Evolutionary conservation across 2,888 invertebrate genomes (phyloP), one percentile per base, ranked within the genome.

Genomic region (Cloeon dipterum): DNA sequence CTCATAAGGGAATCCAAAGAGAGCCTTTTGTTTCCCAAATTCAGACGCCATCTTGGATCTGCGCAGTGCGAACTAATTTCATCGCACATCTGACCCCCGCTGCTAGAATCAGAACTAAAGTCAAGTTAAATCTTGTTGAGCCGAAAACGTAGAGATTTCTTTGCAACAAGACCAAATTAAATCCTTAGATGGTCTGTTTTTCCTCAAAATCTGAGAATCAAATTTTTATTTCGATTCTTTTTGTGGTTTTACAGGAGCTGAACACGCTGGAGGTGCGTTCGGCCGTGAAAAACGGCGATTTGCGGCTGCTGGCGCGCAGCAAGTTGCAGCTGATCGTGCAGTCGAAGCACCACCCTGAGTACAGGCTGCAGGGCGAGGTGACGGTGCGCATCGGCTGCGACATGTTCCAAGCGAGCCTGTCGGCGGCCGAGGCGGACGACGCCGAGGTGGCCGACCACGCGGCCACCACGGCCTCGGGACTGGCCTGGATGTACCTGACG

Each of bases 221-320:
- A 10, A 23, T 23, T 23, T 23, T 10, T 23, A n/a, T 10, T n/a
- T 23, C n/a, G 8, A n/a, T n/a, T n/a, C n/a, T n/a, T n/a, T n/a
- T n/a, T n/a, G n/a, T n/a, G n/a, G n/a, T n/a, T n/a, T n/a, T 59
- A 21, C 52, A 69, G 68, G 79, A 82, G 48, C 53, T 79, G 33
- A 85, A 83, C 52, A 61, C 75, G 8, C 61, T 83, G 17, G 82
- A 85, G 58, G 65, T 83, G 0, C 71, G 77, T 1, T 76, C 81
- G 0, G 74, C 79, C 0, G 70, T 86, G 3, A 70, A 76, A 2
- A 67, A 73, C 3, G 69, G 74, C 3, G 81, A 83, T 50, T 57
- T 86, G 20, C 65, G 81, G 3, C 66, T 76, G 1, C 56, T 86
- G 43, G 73, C 81, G 0, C 64, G 82, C 34, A 81, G 82, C n/a